Percentiles rank a stretch among this genome's conserved stretches.
These are phyloP conservation scores for Apodemus sylvaticus DNA, from an alignment of 2,113 vertebrate species.

Conservation along the genomic window DNA sequence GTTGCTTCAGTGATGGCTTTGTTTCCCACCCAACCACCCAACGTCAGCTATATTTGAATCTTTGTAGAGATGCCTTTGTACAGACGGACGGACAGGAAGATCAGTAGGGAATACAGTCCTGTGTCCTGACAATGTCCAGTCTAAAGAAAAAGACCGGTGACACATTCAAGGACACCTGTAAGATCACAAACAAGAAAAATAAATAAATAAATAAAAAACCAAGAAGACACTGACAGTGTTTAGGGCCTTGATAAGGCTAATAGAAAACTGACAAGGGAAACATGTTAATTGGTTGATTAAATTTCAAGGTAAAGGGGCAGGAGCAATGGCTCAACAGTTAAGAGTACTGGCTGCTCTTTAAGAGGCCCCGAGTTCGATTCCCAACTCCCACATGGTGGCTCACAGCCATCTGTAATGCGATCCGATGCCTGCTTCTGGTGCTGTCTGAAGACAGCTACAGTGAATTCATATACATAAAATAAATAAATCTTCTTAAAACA, in stretches of 20 bases:
- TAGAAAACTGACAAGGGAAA: conserved; percentile 33
- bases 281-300: conserved; percentile 13
- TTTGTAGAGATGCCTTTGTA: not conserved
- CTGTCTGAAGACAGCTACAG: too few species aligned
- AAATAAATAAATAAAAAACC: not conserved
- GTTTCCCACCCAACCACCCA: not conserved
- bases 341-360: too few species aligned
- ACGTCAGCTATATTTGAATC: not conserved
- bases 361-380: too few species aligned
- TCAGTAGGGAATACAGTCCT: not conserved
- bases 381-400: too few species aligned
- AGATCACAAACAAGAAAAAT: not conserved
- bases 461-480: too few species aligned
- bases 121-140: not conserved
- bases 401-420: too few species aligned
- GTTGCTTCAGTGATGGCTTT: not conserved
- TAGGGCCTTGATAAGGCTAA: not conserved
- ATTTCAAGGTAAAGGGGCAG: not conserved
- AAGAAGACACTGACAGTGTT: not conserved
- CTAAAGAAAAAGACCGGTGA: conserved; percentile 22
- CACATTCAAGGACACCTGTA: not conserved
- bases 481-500: too few species aligned
- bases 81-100: not conserved
- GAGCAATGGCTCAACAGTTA: too few species aligned
- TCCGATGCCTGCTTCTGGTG: too few species aligned